phyloP scores from a whole-genome alignment of 2,888 invertebrate genomes.

The Antheraea yamamai region DNA sequence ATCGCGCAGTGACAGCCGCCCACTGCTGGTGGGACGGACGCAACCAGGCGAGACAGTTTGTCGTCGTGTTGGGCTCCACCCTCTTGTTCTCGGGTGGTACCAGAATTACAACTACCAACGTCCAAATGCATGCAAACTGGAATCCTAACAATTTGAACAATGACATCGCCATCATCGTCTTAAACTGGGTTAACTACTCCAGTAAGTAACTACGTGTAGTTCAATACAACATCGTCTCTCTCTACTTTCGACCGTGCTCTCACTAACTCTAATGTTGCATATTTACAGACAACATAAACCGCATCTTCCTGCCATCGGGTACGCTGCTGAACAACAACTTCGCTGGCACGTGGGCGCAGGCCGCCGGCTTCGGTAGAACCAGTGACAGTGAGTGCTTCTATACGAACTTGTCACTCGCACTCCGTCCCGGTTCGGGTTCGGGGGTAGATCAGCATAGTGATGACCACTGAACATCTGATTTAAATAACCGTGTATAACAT shows the following conservation, averaged over 20 bases:
- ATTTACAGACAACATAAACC: constrained; percentile 46
- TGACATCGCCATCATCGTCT: constrained; percentile 8
- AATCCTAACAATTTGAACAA: constrained; percentile 13
- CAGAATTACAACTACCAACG: constrained; percentile 37
- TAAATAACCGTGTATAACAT: constrained; percentile 27
- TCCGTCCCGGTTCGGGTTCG: not conserved
- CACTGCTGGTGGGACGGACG: constrained; percentile 52
- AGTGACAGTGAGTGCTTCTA: constrained; percentile 44
- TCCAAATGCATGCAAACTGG: constrained; percentile 34
- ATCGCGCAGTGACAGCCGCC: constrained; percentile 42
- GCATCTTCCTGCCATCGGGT: constrained; percentile 47
- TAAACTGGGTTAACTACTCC: constrained; percentile 10
- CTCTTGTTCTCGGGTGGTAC: constrained; percentile 42
- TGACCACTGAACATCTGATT: constrained; percentile 20
- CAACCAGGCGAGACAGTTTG: constrained; percentile 45
- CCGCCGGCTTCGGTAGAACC: constrained; percentile 58
- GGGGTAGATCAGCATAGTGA: not conserved
- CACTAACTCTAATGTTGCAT: constrained; percentile 22
- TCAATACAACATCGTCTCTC: not conserved
- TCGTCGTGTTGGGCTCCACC: constrained; percentile 46
- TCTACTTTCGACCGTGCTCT: not conserved
- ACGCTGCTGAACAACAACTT: constrained; percentile 39
- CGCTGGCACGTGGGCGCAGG: constrained; percentile 44
- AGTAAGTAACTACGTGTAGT: not conserved
- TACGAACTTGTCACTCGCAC: not conserved